Base-by-base conservation (phyloP, 2,797 vertebrate genomes). In the Coreius guichenoti region DNA sequence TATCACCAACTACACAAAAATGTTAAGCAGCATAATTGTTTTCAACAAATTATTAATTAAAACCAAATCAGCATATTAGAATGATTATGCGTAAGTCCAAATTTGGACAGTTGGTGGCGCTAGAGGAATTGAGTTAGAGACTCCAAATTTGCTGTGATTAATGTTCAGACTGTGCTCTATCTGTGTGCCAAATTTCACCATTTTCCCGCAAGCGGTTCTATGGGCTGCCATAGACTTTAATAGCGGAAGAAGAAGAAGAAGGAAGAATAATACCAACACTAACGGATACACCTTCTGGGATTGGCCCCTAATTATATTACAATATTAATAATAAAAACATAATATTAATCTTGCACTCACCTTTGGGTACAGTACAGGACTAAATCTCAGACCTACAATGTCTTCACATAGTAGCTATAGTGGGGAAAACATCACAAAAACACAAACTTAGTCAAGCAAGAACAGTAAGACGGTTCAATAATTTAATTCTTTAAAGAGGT, bases 291-390 rank as follows among this genome's bases (percentile, higher is more conserved):
- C 56, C 11, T 61, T 26, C 1, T 2, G n/a, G 26, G 58, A 5
- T 6, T 8, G 14, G 0, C 29, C 14, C 63, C 14, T 8, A 78
- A 61, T 78, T 43, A 26, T 7, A 29, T 43, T 7, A 63, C 8
- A 45, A 43, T 11, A 78, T 45, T 29, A 45, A 31, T 61, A 5
- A 67, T 49, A 33, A 16, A 58, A 81, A 65, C 63, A 65, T 65
- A 31, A 49, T 0, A 51, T n/a, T 5, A 16, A 69, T 69, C 19
- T 80, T 69, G 45, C 33, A 83, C 90, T 91, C 92, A 98, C 97
- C 97, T 97, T 98, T 7, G 97, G 97, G 86, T 98, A 98, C 83
- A 99, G 94, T 86, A 98, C 95, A 0, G 98, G 98, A 85, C 95
- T 97, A 93, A 98, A 98, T 3, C 95, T 94, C 47, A 97, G 95